Conservation (phyloP, 2,888 invertebrate genomes). For the Glaucopsyche alexis region DNA sequence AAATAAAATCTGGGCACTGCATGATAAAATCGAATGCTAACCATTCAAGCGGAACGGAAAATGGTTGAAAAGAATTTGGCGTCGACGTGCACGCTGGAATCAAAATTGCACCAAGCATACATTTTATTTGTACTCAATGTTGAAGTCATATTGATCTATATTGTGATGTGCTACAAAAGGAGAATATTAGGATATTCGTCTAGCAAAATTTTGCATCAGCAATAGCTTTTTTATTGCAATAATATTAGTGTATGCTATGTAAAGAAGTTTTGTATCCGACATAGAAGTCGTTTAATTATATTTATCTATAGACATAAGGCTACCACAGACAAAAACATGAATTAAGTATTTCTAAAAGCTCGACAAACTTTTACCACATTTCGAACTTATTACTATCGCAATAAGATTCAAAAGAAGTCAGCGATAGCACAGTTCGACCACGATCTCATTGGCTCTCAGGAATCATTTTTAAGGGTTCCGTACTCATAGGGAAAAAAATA, state of each 20-base stretch:
- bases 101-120: constrained; percentile 26
- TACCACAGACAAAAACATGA: too few species aligned
- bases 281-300: too few species aligned
- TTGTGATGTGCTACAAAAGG: constrained; percentile 10
- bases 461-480: too few species aligned
- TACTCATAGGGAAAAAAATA: too few species aligned
- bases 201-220: neutral
- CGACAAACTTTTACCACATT: too few species aligned
- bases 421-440: too few species aligned
- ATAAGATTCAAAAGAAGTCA: too few species aligned
- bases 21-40: constrained; percentile 40
- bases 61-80: constrained; percentile 40
- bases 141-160: constrained; percentile 26
- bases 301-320: too few species aligned
- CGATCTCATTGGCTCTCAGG: too few species aligned
- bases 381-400: too few species aligned
- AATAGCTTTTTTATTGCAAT: neutral
- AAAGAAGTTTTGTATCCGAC: too few species aligned
- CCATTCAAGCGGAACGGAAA: constrained; percentile 39
- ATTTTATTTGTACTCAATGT: constrained; percentile 22
- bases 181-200: neutral
- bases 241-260: neutral
- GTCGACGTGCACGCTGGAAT: constrained; percentile 37
- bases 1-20: constrained; percentile 40
- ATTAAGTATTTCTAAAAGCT: too few species aligned